Evolutionary conservation across 2,888 invertebrate species (phyloP).

Genomic region (Furcula furcula): DNA sequence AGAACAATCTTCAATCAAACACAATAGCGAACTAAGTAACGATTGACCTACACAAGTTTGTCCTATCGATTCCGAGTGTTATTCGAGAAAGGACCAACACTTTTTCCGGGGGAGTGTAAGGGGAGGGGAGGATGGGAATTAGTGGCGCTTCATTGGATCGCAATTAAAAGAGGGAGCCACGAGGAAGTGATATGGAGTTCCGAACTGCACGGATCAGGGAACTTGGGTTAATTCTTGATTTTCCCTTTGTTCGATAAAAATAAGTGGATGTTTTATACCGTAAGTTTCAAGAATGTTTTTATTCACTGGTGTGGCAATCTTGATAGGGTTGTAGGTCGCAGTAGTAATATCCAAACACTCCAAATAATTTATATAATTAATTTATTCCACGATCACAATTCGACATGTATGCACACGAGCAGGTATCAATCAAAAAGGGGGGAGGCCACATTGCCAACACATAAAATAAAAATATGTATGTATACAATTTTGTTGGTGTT

Average conservation of each 20-base stretch:
- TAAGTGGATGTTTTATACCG: no score
- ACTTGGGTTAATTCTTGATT: constrained; percentile 20
- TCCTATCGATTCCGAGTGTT: constrained; percentile 22
- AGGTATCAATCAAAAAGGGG: no score
- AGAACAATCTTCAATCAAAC: constrained; percentile 7
- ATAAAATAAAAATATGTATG: no score
- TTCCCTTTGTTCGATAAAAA: background rate
- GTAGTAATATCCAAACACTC: no score
- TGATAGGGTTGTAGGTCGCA: no score
- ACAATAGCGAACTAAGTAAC: constrained; percentile 5
- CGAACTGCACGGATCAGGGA: constrained; percentile 14
- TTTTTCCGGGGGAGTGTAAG: constrained; percentile 26
- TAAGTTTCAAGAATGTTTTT: no score
- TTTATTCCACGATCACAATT: no score
- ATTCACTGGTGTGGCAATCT: no score
- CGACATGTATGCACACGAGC: no score
- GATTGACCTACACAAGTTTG: constrained; percentile 20
- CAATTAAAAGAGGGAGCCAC: constrained; percentile 69
- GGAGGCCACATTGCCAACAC: no score
- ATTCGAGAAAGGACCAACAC: constrained; percentile 16
- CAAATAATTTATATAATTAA: no score
- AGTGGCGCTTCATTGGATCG: constrained; percentile 72
- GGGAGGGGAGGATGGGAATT: constrained; percentile 48
- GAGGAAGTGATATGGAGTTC: constrained; percentile 48
- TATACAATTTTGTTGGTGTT: no score